phyloP scores from a whole-genome alignment of 2,113 vertebrate species.

The Cyphomyrus plagiostoma region DNA sequence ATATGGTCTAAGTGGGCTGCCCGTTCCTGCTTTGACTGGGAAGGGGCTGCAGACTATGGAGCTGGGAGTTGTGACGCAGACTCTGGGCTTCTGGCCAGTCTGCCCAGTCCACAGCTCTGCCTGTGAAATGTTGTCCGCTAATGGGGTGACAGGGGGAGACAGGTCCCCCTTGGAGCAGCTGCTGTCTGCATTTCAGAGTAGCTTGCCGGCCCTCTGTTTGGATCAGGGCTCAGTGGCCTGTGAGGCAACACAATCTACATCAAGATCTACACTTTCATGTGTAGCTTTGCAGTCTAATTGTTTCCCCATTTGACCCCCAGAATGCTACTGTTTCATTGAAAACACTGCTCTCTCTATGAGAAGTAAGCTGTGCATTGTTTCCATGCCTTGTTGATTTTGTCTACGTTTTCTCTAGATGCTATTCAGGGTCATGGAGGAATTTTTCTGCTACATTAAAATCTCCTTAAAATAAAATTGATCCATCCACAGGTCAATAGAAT shows the following conservation, averaged over 20 bases:
- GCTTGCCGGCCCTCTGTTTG: neutral
- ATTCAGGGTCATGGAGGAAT: neutral
- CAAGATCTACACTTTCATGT: neutral
- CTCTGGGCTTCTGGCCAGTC: conserved; percentile 6
- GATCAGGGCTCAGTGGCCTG: neutral
- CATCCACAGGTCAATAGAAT: neutral
- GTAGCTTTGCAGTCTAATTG: neutral
- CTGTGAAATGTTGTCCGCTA: conserved; percentile 18
- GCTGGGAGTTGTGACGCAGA: neutral
- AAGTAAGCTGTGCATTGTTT: neutral
- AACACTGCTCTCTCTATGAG: neutral
- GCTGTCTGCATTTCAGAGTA: neutral
- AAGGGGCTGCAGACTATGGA: neutral
- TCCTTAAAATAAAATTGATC: neutral
- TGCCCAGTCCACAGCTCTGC: neutral
- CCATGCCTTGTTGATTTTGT: neutral
- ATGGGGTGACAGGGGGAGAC: conserved; percentile 1
- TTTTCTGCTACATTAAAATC: neutral
- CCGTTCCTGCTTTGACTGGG: neutral
- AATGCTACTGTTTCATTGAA: neutral
- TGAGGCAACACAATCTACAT: neutral
- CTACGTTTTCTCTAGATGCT: neutral
- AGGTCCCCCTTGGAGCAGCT: neutral
- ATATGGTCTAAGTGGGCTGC: neutral
- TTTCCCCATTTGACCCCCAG: neutral